Evolutionary conservation across 2,888 invertebrate species (phyloP).

Genomic region (Helleia helle): DNA sequence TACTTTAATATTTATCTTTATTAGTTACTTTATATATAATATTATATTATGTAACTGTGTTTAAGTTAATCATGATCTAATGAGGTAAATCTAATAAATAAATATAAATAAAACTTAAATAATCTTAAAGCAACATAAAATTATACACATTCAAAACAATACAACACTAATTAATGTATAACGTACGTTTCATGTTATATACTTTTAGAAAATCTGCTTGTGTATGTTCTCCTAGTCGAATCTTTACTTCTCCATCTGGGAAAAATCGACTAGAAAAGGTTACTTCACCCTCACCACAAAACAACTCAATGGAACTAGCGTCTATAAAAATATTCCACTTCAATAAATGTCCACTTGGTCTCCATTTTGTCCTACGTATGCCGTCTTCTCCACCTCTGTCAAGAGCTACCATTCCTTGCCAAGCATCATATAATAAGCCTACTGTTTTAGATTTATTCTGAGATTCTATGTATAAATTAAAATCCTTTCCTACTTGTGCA

Average conservation of each 20-base stretch:
- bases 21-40: too few relatives aligned
- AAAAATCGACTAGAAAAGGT: slow-evolving; percentile 26
- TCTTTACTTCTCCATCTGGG: slow-evolving; percentile 18
- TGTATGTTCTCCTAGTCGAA: slow-evolving; percentile 13
- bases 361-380: slow-evolving; percentile 38
- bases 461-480: background rate
- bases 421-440: background rate
- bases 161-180: slow-evolving; percentile 1
- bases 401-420: slow-evolving; percentile 30
- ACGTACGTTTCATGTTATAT: slow-evolving; percentile 4
- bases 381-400: slow-evolving; percentile 45
- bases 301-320: slow-evolving; percentile 25
- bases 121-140: background rate
- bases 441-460: slow-evolving; percentile 1
- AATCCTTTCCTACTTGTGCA: background rate
- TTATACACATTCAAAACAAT: too few relatives aligned
- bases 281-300: slow-evolving; percentile 25
- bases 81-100: too few relatives aligned
- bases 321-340: slow-evolving; percentile 19
- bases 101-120: too few relatives aligned
- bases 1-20: too few relatives aligned
- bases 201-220: background rate
- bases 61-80: too few relatives aligned
- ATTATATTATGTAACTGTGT: too few relatives aligned
- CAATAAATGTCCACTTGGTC: slow-evolving; percentile 23